Base-by-base conservation (phyloP, 2,888 invertebrate species). In the Aleiodes alternator region DNA sequence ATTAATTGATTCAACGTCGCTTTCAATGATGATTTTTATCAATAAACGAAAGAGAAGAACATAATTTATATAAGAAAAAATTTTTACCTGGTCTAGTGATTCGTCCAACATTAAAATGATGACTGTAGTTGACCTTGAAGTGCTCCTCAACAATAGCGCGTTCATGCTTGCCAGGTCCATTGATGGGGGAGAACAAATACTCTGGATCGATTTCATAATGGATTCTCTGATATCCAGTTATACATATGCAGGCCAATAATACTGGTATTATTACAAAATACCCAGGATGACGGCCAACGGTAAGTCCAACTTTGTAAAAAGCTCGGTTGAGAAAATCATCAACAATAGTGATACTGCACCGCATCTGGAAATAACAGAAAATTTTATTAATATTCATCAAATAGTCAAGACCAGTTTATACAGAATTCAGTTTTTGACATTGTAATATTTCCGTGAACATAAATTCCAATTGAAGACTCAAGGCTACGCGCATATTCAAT, bases 201-300 rank as follows among this genome's bases (percentile, higher is more conserved):
- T 97, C 97, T 0, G 97, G 97, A 90, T 97, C 97, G 90, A 97
- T 97, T 91, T 97, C 96, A 90, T 96, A 97, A 87, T 94, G 91
- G 76, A 97, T 92, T 88, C 93, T 92, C 90, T 97, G 97, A 90
- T 95, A 96, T 70, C 97, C 97, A 31, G 97, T 97, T 89, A 96
- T 93, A 90, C 96, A 95, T 71, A 97, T 92, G 74, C 95, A 90
- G 0, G 96, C 94, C 73, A 97, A 90, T 68, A 97, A 92, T 51
- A 97, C 90, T n/a, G 97, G 97, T 73, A 97, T 92, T 84, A 97
- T 94, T 81, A 97, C 92, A 91, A 97, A 97, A 90, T 97, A 97
- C 77, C 96, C 96, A 0, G 97, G 97, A 90, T 95, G 93, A 81
- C 91, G 92, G 75, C 96, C 97, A 73, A 97, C 96, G 72, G 93